These are phyloP conservation scores for Neopipo cinnamomea DNA, from an alignment of 2,113 vertebrate species.

Conservation along the genomic window DNA sequence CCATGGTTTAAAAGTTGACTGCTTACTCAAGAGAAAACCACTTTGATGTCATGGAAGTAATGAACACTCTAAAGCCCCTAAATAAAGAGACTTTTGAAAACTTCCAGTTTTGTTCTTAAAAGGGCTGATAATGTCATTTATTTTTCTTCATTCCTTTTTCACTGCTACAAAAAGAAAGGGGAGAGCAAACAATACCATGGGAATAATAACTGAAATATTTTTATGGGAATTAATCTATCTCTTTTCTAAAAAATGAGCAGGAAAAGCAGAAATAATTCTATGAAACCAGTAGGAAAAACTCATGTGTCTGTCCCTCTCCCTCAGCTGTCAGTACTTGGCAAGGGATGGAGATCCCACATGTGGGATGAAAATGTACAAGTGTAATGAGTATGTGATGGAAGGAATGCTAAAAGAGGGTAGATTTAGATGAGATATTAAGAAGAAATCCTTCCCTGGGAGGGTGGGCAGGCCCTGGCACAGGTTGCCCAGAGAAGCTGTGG, in stretches of 20 bases:
- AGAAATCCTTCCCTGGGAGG: too few relatives aligned
- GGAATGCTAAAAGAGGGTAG: fast-evolving
- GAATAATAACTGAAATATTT: neutral
- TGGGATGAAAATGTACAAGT: fast-evolving
- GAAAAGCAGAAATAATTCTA: neutral
- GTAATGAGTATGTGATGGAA: fast-evolving
- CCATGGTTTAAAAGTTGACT: neutral
- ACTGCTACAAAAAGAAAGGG: neutral
- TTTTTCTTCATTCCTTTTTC: neutral
- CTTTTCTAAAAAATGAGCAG: neutral
- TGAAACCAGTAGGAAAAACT: neutral
- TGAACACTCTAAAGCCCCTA: neutral
- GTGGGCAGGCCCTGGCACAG: neutral
- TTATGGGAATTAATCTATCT: neutral
- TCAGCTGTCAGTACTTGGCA: neutral
- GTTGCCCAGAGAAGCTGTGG: neutral
- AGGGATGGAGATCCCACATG: neutral
- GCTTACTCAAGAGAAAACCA: neutral
- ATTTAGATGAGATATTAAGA: fast-evolving
- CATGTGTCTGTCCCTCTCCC: neutral
- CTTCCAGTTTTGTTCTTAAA: neutral
- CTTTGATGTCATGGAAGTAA: neutral
- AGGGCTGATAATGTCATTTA: neutral
- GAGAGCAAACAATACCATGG: neutral
- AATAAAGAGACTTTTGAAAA: neutral